Evolutionary conservation across 2,888 invertebrate species (phyloP), one percentile per base, ranked within the genome.

Genomic region (Pyrochroa serraticornis): DNA sequence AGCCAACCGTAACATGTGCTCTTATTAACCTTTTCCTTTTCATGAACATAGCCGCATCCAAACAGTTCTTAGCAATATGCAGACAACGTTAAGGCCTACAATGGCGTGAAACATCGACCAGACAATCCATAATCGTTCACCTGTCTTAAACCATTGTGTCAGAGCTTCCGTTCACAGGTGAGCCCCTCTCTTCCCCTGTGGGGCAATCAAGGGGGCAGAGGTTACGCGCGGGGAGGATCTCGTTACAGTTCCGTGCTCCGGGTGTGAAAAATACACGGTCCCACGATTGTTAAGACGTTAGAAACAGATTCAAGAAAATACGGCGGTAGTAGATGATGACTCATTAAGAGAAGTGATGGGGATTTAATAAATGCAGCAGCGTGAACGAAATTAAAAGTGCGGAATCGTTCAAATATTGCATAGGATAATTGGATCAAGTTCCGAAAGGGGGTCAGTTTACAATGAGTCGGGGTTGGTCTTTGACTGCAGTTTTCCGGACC

Each of bases 131-230:
- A 72, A 71, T 70, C 70, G 69, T 71, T 74, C 73, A 73, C 73
- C 72, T 74, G 74, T 73, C 71, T 71, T 61, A 66, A 64, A 62
- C 66, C 70, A 70, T 65, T 64, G 64, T 65, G 62, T 56, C 64
- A 62, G 64, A 67, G 72, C 72, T 74, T 74, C 74, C 74, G 74
- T 74, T 74, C 74, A 71, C 74, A 74, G 70, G 72, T 69, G 60
- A 64, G 46, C 51, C 56, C 60, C 63, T 39, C 43, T 8, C 41
- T 50, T 47, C 65, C 58, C 57, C 49, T 44, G 44, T 22, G 22
- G 48, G 45, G 44, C 39, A 33, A 12, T 31, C 14, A 35, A 14
- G 55, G 56, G 74, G 70, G 65, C 74, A 74, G 69, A 74, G 74
- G 74, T 74, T 73, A 71, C 58, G 63, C 47, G 55, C 57, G 57